Base-by-base conservation (phyloP, 2,888 invertebrate genomes). In the Baronia brevicornis region DNA sequence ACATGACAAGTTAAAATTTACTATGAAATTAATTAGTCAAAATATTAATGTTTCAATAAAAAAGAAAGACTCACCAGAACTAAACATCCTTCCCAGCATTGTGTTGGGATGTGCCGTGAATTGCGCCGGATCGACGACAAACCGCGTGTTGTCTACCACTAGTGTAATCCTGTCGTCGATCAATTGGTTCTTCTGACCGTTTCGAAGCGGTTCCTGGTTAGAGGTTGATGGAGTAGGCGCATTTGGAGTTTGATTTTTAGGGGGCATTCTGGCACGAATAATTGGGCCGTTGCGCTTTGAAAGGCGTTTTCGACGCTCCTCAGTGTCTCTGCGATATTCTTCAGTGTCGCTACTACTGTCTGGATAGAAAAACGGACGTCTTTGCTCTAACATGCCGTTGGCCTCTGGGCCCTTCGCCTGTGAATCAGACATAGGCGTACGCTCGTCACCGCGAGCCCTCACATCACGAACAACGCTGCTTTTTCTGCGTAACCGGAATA, bases 21-120 rank as follows among this genome's bases (percentile, higher is more conserved):
- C 4, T 4, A 3, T 2, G 4, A 12, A 4, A 11, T 11, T 23
- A 12, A 22, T 8, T 22, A 4, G 5, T 4, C n/a, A 5, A 11
- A 6, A 5, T 6, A 4, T 11, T 11, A 6, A 6, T 11, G 9
- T n/a, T 15, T 14, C 3, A 9, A 8, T 14, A 25, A 14, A 8
- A 5, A 27, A 17, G 3, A 35, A 33, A 12, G n/a, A 51, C 60
- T 59, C 36, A 39, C 95, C 95, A 5, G 95, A 93, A 63, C 95
- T 95, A 59, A 98, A 98, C 98, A 98, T 98, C 52, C 97, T 90
- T n/a, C 98, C 99, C 15, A 99, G 84, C 98, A 99, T 98, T 0
- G 99, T 99, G 65, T 98, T 97, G 0, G 98, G 97, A 75, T 98
- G 95, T 2, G 95, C 93, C 5, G 94, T 93, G 60, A 99, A 95